Evolutionary conservation across 1,140 invertebrate species (phyloP).

Genomic region (Drosophila jambulina): DNA sequence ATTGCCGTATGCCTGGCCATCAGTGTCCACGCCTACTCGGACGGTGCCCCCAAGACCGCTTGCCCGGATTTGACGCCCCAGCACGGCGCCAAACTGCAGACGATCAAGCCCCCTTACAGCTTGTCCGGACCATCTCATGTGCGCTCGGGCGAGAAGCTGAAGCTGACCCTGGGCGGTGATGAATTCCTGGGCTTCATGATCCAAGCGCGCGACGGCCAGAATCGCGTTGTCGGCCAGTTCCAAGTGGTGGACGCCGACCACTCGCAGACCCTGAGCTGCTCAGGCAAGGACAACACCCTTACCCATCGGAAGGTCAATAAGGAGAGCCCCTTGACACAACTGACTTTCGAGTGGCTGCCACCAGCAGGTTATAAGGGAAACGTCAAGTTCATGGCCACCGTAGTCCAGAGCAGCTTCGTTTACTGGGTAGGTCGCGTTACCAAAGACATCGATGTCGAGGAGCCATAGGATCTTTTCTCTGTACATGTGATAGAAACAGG

Average conservation of each 20-base stretch:
- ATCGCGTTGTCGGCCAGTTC: conserved; percentile 73
- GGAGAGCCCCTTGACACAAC: conserved; percentile 57
- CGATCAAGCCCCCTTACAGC: conserved; percentile 61
- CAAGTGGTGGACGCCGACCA: conserved; percentile 56
- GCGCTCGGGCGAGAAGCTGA: conserved; percentile 49
- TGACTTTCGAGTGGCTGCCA: conserved; percentile 80
- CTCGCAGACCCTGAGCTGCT: conserved; percentile 74
- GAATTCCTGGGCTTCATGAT: conserved; percentile 76
- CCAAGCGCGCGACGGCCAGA: conserved; percentile 75
- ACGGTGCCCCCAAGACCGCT: conserved; percentile 65
- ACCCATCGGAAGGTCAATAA: conserved; percentile 81
- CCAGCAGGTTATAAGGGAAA: conserved; percentile 80
- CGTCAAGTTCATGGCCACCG: conserved; percentile 84
- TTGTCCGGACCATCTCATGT: conserved; percentile 59
- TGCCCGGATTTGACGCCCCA: conserved; percentile 76
- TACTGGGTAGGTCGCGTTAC: conserved; percentile 85
- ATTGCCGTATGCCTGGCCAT: conserved; percentile 62
- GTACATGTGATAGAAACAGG: conserved; percentile 65
- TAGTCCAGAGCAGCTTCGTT: conserved; percentile 83
- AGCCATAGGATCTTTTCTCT: conserved; percentile 32
- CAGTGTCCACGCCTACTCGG: conserved; percentile 61
- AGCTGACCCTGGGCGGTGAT: conserved; percentile 64
- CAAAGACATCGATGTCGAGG: conserved; percentile 71
- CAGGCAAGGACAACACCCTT: conserved; percentile 66
- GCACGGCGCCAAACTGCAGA: conserved; percentile 70